Conservation (phyloP, 2,797 vertebrate species). For the Mycteria americana region DNA sequence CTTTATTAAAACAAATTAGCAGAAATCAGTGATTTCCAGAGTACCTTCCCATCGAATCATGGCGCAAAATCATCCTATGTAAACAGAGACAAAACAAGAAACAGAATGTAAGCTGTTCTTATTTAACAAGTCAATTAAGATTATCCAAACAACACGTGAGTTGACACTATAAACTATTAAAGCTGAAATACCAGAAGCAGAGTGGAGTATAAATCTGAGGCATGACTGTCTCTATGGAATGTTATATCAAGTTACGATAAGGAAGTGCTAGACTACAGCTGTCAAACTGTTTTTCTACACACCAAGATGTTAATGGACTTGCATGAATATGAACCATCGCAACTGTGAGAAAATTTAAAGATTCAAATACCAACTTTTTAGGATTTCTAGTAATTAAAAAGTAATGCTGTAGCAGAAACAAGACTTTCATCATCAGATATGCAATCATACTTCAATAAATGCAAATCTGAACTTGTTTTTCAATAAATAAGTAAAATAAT, state of each 20-base stretch:
- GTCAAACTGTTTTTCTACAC: slow-evolving; percentile 51
- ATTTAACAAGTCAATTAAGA: slow-evolving; percentile 11
- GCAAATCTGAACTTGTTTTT: background rate
- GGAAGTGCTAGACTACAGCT: slow-evolving; percentile 58
- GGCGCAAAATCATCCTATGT: background rate
- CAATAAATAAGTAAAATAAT: background rate
- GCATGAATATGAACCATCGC: background rate
- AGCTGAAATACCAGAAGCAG: slow-evolving; percentile 28
- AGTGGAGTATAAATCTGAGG: slow-evolving; percentile 10
- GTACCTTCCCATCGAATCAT: background rate
- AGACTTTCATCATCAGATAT: background rate
- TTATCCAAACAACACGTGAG: slow-evolving; percentile 16
- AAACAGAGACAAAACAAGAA: background rate
- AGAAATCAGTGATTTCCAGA: background rate
- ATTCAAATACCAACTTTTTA: background rate
- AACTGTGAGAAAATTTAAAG: background rate
- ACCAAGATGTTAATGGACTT: slow-evolving; percentile 23
- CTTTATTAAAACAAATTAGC: background rate
- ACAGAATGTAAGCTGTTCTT: background rate
- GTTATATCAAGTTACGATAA: slow-evolving; percentile 40
- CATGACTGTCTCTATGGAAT: slow-evolving; percentile 22
- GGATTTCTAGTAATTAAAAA: background rate
- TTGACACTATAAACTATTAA: background rate
- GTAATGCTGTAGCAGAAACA: background rate
- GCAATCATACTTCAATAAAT: background rate